Conservation (phyloP, 2,888 invertebrate species). For the Lomographa bimaculata region DNA sequence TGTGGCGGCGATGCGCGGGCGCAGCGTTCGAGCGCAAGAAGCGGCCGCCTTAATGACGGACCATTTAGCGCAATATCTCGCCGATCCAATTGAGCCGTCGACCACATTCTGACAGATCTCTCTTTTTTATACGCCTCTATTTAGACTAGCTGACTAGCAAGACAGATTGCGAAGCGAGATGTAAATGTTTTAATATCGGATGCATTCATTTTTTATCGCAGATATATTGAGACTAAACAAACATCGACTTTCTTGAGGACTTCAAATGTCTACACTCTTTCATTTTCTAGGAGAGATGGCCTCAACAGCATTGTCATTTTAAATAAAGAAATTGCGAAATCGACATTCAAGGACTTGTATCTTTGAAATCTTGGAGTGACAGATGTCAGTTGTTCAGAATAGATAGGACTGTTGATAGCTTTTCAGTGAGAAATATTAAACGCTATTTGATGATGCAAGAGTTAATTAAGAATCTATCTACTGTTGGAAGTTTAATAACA, state of each 20-base stretch:
- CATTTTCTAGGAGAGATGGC: not conserved
- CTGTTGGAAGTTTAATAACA: constrained; percentile 24
- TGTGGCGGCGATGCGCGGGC: constrained; percentile 48
- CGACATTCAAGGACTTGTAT: too few relatives aligned
- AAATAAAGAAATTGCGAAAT: too few relatives aligned
- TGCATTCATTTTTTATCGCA: constrained; percentile 12
- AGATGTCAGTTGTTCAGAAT: not conserved
- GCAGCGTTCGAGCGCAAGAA: constrained; percentile 40
- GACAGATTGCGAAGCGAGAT: constrained; percentile 20
- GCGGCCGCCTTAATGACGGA: constrained; percentile 59
- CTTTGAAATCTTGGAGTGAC: too few relatives aligned
- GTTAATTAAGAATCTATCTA: constrained; percentile 23
- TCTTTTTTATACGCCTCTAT: constrained; percentile 50
- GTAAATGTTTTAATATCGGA: constrained; percentile 15
- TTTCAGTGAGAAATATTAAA: too few relatives aligned
- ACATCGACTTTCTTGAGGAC: constrained; percentile 16
- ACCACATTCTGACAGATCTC: constrained; percentile 48
- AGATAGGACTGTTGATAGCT: constrained; percentile 2
- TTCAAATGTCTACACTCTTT: constrained; percentile 11
- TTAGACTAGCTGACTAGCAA: constrained; percentile 47
- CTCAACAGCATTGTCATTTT: too few relatives aligned
- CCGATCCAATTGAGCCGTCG: constrained; percentile 61
- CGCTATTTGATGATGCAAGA: constrained; percentile 14
- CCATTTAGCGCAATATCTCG: constrained; percentile 60
- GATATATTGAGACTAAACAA: constrained; percentile 14